Percentiles rank a stretch among this genome's conserved stretches.
These are phyloP conservation scores for Dynastes tityus DNA, from an alignment of 2,888 invertebrate species.

Conservation along the genomic window DNA sequence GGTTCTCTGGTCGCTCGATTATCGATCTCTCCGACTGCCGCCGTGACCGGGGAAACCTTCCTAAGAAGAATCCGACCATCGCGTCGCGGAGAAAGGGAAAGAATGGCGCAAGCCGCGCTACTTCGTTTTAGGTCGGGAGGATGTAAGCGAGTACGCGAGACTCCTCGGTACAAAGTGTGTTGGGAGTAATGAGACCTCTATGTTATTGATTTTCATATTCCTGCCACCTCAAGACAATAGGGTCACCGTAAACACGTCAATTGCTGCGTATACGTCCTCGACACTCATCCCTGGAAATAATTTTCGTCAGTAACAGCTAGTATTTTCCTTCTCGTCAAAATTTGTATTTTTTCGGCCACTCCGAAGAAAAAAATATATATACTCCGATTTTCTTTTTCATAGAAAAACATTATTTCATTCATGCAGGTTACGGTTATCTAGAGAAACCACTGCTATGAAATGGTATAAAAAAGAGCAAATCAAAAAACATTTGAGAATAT, in stretches of 20 bases:
- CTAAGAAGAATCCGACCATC: slow-evolving; percentile 17
- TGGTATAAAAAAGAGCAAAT: no score
- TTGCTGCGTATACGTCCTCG: slow-evolving; percentile 9
- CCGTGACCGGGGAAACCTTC: slow-evolving; percentile 21
- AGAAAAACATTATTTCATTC: no score
- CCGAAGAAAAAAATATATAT: no score
- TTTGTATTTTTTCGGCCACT: background rate
- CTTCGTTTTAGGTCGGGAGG: slow-evolving; percentile 23
- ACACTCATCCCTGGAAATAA: background rate
- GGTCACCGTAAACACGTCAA: slow-evolving; percentile 43
- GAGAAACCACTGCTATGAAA: no score
- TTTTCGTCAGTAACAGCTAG: background rate
- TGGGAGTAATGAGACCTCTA: slow-evolving; percentile 39
- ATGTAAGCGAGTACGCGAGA: slow-evolving; percentile 6
- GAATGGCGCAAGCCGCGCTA: slow-evolving; percentile 26
- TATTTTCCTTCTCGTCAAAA: background rate
- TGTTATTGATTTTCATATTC: slow-evolving; percentile 48
- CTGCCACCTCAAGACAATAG: slow-evolving; percentile 45
- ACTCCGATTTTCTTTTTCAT: no score
- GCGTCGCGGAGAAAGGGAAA: slow-evolving; percentile 16
- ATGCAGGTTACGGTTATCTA: no score
- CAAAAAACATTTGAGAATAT: no score
- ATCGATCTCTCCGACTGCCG: slow-evolving; percentile 54
- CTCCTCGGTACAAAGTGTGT: slow-evolving; percentile 33
- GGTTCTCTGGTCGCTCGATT: slow-evolving; percentile 59